Percentiles rank a stretch among this genome's conserved stretches.
Conservation (phyloP, 1,140 invertebrate genomes). For the Trichonephila clavipes region DNA sequence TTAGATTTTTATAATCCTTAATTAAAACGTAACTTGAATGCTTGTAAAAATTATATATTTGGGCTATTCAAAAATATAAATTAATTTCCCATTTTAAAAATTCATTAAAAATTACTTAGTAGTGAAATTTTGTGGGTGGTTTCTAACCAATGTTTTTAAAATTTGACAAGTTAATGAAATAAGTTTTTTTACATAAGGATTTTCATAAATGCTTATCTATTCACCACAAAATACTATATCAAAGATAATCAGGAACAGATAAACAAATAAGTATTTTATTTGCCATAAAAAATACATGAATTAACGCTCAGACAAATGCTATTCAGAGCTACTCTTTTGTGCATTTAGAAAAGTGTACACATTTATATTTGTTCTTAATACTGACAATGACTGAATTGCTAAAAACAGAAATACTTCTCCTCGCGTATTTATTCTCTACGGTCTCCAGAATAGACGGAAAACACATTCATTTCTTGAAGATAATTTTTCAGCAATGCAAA, state of each 20-base stretch:
- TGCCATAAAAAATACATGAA: neutral
- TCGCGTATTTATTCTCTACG: neutral
- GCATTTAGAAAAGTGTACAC: neutral
- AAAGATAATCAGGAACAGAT: neutral
- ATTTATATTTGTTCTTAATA: neutral
- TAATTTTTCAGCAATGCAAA: conserved; percentile 38
- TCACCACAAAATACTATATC: neutral
- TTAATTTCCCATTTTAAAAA: too few species aligned
- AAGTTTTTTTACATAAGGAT: too few species aligned
- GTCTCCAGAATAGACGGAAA: neutral
- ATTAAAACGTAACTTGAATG: too few species aligned
- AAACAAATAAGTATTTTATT: neutral
- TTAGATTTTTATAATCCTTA: too few species aligned
- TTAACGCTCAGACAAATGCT: neutral
- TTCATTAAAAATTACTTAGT: too few species aligned
- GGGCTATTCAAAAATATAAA: too few species aligned
- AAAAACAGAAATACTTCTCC: neutral
- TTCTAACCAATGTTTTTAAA: too few species aligned
- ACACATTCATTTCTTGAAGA: conserved; percentile 30
- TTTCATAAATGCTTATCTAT: neutral
- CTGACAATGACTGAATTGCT: neutral
- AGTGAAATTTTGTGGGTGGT: too few species aligned
- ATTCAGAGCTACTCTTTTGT: neutral
- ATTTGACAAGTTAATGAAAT: too few species aligned
- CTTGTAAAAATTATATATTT: too few species aligned